These are phyloP conservation scores for Coluber constrictor DNA, from an alignment of 2,797 vertebrate genomes.

Conservation along the genomic window DNA sequence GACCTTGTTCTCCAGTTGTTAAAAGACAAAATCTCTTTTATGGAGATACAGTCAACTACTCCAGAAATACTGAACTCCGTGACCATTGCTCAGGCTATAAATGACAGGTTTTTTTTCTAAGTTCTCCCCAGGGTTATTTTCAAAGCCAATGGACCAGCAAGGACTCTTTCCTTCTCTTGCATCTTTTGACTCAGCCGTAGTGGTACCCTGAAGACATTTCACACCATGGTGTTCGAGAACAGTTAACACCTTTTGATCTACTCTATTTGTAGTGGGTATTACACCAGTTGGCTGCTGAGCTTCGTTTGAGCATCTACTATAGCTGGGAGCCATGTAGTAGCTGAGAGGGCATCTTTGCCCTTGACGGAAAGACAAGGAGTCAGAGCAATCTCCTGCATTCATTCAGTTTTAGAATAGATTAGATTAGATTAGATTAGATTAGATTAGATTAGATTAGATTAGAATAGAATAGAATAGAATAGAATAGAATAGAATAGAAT, in stretches of 20 bases:
- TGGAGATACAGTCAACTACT: conserved; percentile 35
- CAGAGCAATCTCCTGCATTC: not conserved
- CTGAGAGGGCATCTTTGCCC: not conserved
- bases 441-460: too few relatives aligned
- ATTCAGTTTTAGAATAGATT: not conserved
- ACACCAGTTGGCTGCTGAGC: conserved; percentile 17
- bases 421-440: too few relatives aligned
- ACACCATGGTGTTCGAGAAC: not conserved
- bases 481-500: too few relatives aligned
- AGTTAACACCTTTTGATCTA: conserved; percentile 37
- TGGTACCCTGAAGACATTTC: conserved; percentile 9
- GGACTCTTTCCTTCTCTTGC: not conserved
- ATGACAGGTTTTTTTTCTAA: fast-evolving
- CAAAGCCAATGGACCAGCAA: conserved; percentile 36
- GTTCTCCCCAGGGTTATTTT: conserved; percentile 37
- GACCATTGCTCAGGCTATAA: conserved; percentile 19
- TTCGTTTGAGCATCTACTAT: conserved; percentile 22
- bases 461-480: too few relatives aligned
- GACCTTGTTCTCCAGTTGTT: conserved; percentile 36
- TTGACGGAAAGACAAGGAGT: conserved; percentile 3
- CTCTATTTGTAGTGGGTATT: conserved; percentile 26
- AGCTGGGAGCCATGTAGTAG: conserved; percentile 7
- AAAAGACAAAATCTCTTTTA: conserved; percentile 39
- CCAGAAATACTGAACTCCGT: not conserved
- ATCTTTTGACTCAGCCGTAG: not conserved